phyloP scores from a whole-genome alignment of 1,140 invertebrate species.

The Trichonephila inaurata region DNA sequence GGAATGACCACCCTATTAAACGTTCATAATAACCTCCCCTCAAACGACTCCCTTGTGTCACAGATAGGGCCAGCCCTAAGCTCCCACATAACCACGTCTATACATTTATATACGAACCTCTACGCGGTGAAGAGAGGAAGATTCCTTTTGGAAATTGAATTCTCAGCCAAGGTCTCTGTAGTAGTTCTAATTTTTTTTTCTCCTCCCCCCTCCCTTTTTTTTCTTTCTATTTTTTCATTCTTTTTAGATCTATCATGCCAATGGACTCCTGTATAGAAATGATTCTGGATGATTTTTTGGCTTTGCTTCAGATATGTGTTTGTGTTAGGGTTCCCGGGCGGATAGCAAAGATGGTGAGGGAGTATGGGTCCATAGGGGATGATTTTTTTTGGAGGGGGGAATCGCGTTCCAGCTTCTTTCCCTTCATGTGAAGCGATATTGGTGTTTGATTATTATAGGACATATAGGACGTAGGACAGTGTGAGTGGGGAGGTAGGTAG shows the following conservation, averaged over 20 bases:
- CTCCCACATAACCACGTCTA: background rate
- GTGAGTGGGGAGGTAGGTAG: too few relatives aligned
- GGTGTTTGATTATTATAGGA: conserved; percentile 61
- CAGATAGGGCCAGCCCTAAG: background rate
- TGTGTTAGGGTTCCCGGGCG: background rate
- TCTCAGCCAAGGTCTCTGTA: background rate
- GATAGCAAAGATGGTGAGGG: background rate
- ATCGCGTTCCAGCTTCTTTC: background rate
- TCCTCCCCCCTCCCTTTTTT: background rate
- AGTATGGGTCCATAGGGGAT: conserved; percentile 1
- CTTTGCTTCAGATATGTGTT: background rate
- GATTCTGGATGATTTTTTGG: conserved; percentile 52
- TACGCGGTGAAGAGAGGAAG: background rate
- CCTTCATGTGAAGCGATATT: conserved; percentile 45
- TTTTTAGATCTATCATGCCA: background rate
- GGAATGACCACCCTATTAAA: conserved; percentile 61
- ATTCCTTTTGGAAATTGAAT: conserved; percentile 57
- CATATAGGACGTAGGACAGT: background rate
- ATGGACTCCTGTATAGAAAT: conserved; percentile 28
- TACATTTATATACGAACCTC: background rate
- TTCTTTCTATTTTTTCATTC: background rate
- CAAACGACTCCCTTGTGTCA: conserved; percentile 25
- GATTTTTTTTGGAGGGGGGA: background rate
- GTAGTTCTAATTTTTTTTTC: conserved; percentile 14
- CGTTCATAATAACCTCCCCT: conserved; percentile 32